Base-by-base conservation (phyloP, 92 coral and sea anemone species). In the Zoanthus solanderi region DNA sequence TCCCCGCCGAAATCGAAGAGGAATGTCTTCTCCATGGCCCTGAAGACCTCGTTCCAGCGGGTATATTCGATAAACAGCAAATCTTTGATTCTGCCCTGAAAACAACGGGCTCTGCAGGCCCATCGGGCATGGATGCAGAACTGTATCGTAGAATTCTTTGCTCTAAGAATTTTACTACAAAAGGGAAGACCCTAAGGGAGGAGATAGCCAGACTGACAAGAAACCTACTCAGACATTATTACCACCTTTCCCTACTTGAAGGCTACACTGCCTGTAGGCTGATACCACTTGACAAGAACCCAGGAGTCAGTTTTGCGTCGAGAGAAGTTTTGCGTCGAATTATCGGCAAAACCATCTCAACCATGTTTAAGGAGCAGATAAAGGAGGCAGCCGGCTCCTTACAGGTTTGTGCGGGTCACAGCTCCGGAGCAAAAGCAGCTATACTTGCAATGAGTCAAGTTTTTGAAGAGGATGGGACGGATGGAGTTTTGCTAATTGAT, bases 71-170 rank as follows among this genome's bases (percentile, higher is more conserved):
- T 10, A 67, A 87, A 63, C 84, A 76, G 45, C 44, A 4, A 29
- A 87, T 77, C 84, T 76, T 37, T 28, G 78, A 87, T 68, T 30
- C 84, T 0, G 84, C 90, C 12, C 0, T 77, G 60, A 87, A 85
- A 75, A 85, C 83, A 52, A 87, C 76, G 18, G 90, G 90, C 16
- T 81, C 90, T 11, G 60, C 90, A 65, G 90, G 90, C 16, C 90
- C 90, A 17, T 87, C 90, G 6, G 84, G 90, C 6, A 76, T 76
- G 90, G 90, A 87, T n/a, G 84, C 90, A 11, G 84, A 87, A 60
- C 66, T 87, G 44, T 87, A 87, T 47, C 76, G 84, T 23, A 15
- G 84, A 76, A 87, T 87, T 67, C 68, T 77, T 2, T 87, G 84
- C 83, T 87, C 84, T 3, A 66, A 77, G 67, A 87, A 63, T 50